Conservation (phyloP, 2,888 invertebrate genomes). For the Tipula lateralis region DNA sequence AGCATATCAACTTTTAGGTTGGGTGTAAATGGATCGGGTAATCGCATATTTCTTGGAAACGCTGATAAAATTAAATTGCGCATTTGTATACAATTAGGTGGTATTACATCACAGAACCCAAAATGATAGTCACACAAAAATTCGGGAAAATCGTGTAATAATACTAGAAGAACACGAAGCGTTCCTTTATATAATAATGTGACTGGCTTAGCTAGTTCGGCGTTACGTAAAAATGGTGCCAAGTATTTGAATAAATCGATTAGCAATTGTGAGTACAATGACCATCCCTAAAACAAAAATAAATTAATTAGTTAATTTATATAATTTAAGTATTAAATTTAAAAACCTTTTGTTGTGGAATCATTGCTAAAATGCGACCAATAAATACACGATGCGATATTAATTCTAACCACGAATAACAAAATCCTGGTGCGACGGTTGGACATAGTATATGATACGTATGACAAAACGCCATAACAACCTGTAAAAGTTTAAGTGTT, state of each 20-base stretch:
- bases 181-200: slow-evolving; percentile 94
- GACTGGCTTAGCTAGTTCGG: slow-evolving; percentile 91
- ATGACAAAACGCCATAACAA: slow-evolving; percentile 93
- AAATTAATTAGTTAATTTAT: slow-evolving; percentile 34
- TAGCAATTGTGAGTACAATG: slow-evolving; percentile 92
- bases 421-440: slow-evolving; percentile 89
- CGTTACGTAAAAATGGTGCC: slow-evolving; percentile 94
- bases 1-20: slow-evolving; percentile 90
- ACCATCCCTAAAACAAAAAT: slow-evolving; percentile 67
- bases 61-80: slow-evolving; percentile 96
- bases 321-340: neutral
- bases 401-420: slow-evolving; percentile 97
- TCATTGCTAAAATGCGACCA: slow-evolving; percentile 84
- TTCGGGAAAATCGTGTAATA: slow-evolving; percentile 98
- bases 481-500: slow-evolving; percentile 35
- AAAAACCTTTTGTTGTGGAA: slow-evolving; percentile 78
- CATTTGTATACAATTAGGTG: slow-evolving; percentile 99
- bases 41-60: slow-evolving; percentile 94
- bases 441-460: slow-evolving; percentile 91
- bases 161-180: slow-evolving; percentile 84
- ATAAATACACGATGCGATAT: slow-evolving; percentile 96
- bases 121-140: slow-evolving; percentile 99
- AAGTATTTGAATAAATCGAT: slow-evolving; percentile 95
- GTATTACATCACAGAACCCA: slow-evolving; percentile 98
- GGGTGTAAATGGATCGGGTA: slow-evolving; percentile 98